Base-by-base conservation (phyloP, 2,113 vertebrate genomes). In the Fregata magnificens region DNA sequence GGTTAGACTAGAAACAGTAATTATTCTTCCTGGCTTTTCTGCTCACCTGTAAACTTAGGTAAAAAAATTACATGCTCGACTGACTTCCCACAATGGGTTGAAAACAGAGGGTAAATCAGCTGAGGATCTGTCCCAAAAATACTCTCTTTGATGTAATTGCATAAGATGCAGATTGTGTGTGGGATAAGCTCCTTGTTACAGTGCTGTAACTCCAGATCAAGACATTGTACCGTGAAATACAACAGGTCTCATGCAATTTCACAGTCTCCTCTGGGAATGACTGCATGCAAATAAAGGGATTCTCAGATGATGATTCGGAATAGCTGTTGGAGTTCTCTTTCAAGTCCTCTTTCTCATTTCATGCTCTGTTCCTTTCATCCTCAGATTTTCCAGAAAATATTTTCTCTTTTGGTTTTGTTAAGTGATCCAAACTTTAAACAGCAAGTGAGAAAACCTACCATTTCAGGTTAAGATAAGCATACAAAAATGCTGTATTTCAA, bases 341-440 rank as follows among this genome's bases (percentile, higher is more conserved):
- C 93, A 97, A 96, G 91, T 93, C 85, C 87, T 94, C 84, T 89
- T 90, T 81, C 87, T 81, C 94, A 94, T 97, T 96, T 97, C 95
- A 96, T 96, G 97, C 94, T 96, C 93, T 71, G 45, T 66, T 96
- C 96, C 95, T 97, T 97, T 97, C 93, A 97, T 95, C 94, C 87
- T 80, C 84, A 66, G 91, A 91, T 91, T 95, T 96, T 95, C 82
- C 94, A 93, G 92, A 62, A 95, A 95, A 96, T 88, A 87, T 28
- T 90, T 91, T 62, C 44, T 83, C 89, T 93, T 90, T 90, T 28
- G 38, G 84, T 85, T 93, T 91, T 85, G 77, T 80, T 80, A 93
- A 96, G 79, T 24, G 82, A 78, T 93, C 63, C 91, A 80, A 90
- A 94, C 67, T 96, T 90, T 90, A 90, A 93, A 61, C 53, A 81